Evolutionary conservation across 1,140 invertebrate genomes (phyloP).

Genomic region (Bacillus rossius): DNA sequence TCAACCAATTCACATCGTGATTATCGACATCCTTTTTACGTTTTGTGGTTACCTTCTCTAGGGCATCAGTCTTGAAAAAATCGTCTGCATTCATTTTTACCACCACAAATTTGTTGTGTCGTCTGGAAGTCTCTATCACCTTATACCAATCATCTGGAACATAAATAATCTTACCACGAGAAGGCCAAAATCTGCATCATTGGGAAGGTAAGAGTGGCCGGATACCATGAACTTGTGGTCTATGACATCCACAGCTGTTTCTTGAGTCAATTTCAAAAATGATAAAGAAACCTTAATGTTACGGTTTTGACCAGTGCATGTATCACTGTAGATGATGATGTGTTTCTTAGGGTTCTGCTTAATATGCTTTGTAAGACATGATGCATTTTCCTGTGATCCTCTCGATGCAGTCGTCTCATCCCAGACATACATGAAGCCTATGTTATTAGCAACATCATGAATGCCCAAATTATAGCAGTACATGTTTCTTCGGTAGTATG

Average conservation of each 20-base stretch:
- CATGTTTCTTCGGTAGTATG: conserved; percentile 26
- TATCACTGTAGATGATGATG: too few species aligned
- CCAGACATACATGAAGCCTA: conserved; percentile 14
- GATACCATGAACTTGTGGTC: conserved; percentile 14
- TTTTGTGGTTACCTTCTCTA: conserved; percentile 6
- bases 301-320: too few species aligned
- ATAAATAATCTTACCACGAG: conserved; percentile 8
- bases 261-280: too few species aligned
- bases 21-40: conserved; percentile 7
- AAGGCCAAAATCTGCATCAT: conserved; percentile 14
- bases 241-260: conserved; percentile 3
- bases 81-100: too few species aligned
- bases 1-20: conserved; percentile 9
- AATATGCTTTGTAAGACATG: too few species aligned
- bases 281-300: too few species aligned
- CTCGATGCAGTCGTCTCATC: conserved; percentile 7
- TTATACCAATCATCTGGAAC: conserved; percentile 9
- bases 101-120: conserved; percentile 11
- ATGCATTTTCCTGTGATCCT: too few species aligned
- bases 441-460: not conserved
- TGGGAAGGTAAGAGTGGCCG: conserved; percentile 11
- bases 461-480: conserved; percentile 18
- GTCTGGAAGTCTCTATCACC: not conserved
- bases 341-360: too few species aligned
- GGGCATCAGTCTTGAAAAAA: not conserved